These are phyloP conservation scores for Bemisia tabaci DNA, from an alignment of 1,140 invertebrate genomes.

Conservation along the genomic window DNA sequence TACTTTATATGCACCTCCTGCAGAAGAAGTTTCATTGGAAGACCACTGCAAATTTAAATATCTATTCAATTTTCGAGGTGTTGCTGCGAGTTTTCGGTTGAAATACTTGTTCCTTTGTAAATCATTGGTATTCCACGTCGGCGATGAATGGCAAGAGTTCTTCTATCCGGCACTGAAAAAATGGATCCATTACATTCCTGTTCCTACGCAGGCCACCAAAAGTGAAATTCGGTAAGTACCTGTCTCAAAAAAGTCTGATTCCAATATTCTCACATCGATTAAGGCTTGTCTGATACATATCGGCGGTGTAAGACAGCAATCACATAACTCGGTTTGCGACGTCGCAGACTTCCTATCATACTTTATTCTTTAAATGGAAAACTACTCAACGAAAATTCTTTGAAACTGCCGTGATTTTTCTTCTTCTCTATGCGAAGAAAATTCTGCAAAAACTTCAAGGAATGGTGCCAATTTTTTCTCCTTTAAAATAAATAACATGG, in stretches of 20 bases:
- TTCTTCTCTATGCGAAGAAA: no score
- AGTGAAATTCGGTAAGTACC: slow-evolving; percentile 42
- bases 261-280: no score
- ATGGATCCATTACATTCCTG: slow-evolving; percentile 92
- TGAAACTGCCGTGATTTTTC: no score
- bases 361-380: no score
- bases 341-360: no score
- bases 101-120: slow-evolving; percentile 91
- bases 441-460: no score
- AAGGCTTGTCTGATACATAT: background rate
- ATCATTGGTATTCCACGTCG: slow-evolving; percentile 91
- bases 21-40: slow-evolving; percentile 75
- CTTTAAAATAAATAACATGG: no score
- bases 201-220: slow-evolving; percentile 51
- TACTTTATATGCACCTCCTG: slow-evolving; percentile 67
- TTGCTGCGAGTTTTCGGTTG: slow-evolving; percentile 92
- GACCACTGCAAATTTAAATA: slow-evolving; percentile 89
- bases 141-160: slow-evolving; percentile 90
- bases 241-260: no score
- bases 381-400: no score
- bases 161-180: slow-evolving; percentile 85
- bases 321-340: no score
- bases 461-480: no score
- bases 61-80: slow-evolving; percentile 91
- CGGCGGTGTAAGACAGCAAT: no score